Evolutionary conservation across 2,888 invertebrate genomes (phyloP), one percentile per base, ranked within the genome.

Genomic region (Epistrophella euchroma): DNA sequence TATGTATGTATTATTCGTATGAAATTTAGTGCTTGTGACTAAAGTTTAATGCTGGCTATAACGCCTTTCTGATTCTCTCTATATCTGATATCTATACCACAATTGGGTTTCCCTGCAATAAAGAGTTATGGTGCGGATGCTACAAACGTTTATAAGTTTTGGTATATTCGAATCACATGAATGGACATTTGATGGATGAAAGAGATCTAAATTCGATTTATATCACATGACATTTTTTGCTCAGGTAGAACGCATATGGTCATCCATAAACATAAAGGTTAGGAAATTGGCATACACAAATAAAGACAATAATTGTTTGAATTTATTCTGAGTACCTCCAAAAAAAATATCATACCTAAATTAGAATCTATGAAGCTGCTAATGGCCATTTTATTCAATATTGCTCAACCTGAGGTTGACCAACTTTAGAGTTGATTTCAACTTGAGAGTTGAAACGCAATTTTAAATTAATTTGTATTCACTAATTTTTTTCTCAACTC

Each of bases 101-200:
- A 43, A 71, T 52, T 71, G 19, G 56, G 43, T 22, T 40, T 40
- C 25, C 17, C 43, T 15, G 17, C 68, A 47, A 52, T 68, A 68
- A 37, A 68, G 52, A 37, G 52, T 68, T 52, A 52, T 68, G 35
- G 35, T 52, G 32, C 15, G 52, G 50, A 37, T 68, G 68, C n/a
- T 68, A 19, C 22, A 35, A 68, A 22, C 35, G 47, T 19, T 47
- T 13, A 15, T 35, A 13, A 47, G 19, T 52, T 35, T 25, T 13
- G 37, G 11, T 11, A 2, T 22, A 37, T 37, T 13, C 40, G 52
- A 19, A 22, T 15, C 81, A 86, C 77, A 77, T 77, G 73, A 73
- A 81, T 73, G 81, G 85, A 70, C 72, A 77, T 81, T 73, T 86
- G 77, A 86, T 81, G 85, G 85, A 81, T 86, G 85, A 86, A 73